Evolutionary conservation across 2,797 vertebrate genomes (phyloP).

Genomic region (Glossophaga mutica): DNA sequence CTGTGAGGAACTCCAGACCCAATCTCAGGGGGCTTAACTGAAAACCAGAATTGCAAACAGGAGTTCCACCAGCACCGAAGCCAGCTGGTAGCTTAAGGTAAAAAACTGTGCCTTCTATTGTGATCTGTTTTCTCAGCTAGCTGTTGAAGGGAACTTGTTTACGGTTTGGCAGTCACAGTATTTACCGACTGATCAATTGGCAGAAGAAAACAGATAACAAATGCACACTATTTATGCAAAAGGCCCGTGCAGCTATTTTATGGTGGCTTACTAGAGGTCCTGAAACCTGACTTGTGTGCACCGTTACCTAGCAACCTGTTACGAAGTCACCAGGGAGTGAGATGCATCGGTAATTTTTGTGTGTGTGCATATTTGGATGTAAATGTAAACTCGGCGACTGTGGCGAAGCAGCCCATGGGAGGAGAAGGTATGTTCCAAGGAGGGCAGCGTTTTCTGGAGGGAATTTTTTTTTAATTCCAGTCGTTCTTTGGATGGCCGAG

Average conservation of each 20-base stretch:
- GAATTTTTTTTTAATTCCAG: constrained; percentile 43
- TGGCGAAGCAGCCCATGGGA: constrained; percentile 64
- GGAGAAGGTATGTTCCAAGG: constrained; percentile 61
- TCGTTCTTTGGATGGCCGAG: neutral
- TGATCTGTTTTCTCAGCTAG: constrained; percentile 55
- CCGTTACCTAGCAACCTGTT: constrained; percentile 90
- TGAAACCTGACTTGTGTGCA: constrained; percentile 88
- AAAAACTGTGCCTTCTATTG: constrained; percentile 12
- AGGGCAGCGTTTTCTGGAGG: constrained; percentile 66
- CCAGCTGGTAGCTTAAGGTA: neutral
- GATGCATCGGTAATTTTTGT: constrained; percentile 84
- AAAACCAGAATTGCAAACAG: neutral
- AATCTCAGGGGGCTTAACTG: neutral
- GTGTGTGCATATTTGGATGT: constrained; percentile 83
- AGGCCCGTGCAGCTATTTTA: constrained; percentile 84
- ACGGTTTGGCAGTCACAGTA: constrained; percentile 76
- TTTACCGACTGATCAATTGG: constrained; percentile 80
- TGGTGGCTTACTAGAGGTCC: constrained; percentile 86
- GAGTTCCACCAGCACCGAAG: neutral
- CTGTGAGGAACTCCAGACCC: neutral
- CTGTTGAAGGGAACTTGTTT: constrained; percentile 74
- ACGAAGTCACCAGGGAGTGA: constrained; percentile 84
- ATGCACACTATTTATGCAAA: constrained; percentile 84
- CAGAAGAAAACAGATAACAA: constrained; percentile 81
- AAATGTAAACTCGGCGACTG: constrained; percentile 82